Base-by-base conservation (phyloP, 2,797 vertebrate species). In the Smutsia gigantea region DNA sequence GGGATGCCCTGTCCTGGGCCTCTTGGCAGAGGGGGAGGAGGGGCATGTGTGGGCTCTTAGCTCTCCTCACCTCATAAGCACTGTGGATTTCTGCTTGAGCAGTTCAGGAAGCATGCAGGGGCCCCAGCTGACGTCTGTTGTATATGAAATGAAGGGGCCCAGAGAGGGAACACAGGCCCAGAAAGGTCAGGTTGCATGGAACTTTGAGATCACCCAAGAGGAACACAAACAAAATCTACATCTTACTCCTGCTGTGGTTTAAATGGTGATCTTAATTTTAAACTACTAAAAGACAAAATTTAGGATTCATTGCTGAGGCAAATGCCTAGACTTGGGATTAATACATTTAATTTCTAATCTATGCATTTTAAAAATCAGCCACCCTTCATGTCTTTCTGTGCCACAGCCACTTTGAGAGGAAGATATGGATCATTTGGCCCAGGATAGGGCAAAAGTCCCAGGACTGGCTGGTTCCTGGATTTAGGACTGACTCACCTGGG, bases 81-180 rank as follows among this genome's bases (percentile, higher is more conserved):
- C 55, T 10, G n/a, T 63, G 85, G 46, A 46, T 72, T 25, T 83
- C 77, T 84, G 49, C 59, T 34, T 3, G 53, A 86, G 69, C 39
- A 13, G 59, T 19, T 68, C 29, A 15, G 61, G 84, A 93, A 95
- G 25, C 53, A 39, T 19, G 53, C 27, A 57, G 27, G 78, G 42
- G 57, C 34, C 51, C 77, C 57, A 0, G 3, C 51, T 79, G 69
- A 87, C 4, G 1, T 89, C 71, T 21, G 57, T n/a, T 87, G 83
- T 81, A 18, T 61, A 61, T 68, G 34, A 90, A 94, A 86, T 29
- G 53, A 91, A 96, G 64, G 29, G 49, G n/a, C 71, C 63, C 69
- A 37, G 68, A 55, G 66, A 31, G 51, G 89, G 39, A 69, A 59
- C 21, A 5, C 3, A 14, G 51, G 5, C 49, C 63, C 82, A 81